A percentile compares a stretch with the other conserved stretches of the same genome.
Conservation (phyloP, 1,140 invertebrate species). For the Harpegnathos saltator region DNA sequence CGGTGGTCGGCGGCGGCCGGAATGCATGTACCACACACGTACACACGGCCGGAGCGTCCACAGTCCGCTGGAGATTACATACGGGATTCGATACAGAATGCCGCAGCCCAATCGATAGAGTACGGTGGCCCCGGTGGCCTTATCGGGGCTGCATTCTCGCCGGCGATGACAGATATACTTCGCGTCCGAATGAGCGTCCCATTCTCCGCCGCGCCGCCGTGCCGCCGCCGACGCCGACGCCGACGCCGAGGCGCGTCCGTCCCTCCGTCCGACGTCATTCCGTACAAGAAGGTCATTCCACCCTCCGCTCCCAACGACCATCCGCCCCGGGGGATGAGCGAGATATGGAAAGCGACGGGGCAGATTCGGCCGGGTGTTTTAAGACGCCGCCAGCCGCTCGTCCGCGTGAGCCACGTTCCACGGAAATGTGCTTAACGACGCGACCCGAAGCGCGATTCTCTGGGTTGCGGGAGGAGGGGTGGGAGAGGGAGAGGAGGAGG, state of each 20-base stretch:
- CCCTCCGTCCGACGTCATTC: not conserved
- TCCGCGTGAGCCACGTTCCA: constrained; percentile 28
- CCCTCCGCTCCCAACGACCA: constrained; percentile 51
- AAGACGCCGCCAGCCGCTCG: too few species aligned
- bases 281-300: constrained; percentile 58
- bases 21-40: not conserved
- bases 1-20: not conserved
- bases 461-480: too few species aligned
- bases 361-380: constrained; percentile 37
- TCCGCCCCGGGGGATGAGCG: constrained; percentile 17
- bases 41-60: not conserved
- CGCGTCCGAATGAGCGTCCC: constrained; percentile 54
- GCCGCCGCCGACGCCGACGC: constrained; percentile 40
- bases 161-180: constrained; percentile 72
- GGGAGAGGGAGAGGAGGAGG: too few species aligned
- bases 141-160: constrained; percentile 79
- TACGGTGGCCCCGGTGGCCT: constrained; percentile 69
- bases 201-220: constrained; percentile 68
- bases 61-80: constrained; percentile 70
- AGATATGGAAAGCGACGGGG: not conserved
- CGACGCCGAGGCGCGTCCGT: constrained; percentile 47
- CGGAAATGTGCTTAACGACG: not conserved
- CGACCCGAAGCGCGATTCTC: constrained; percentile 9
- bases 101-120: constrained; percentile 79
- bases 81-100: constrained; percentile 77